Conservation (phyloP, 2,888 invertebrate species). For the Athalia rosae region DNA sequence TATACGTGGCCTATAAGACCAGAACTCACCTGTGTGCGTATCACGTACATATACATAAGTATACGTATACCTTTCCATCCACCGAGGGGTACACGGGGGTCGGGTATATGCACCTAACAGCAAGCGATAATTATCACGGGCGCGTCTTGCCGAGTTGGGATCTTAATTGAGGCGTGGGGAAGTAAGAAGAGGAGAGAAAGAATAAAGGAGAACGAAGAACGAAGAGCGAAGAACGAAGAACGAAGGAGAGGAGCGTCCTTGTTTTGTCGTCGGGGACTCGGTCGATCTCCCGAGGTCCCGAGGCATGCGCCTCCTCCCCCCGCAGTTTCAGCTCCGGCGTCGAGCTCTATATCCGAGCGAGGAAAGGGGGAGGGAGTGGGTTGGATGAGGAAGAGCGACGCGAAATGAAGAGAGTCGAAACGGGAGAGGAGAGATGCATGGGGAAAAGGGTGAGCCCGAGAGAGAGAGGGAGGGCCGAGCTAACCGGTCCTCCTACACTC, state of each 20-base stretch:
- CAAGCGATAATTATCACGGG: conserved; percentile 42
- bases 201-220: too few relatives aligned
- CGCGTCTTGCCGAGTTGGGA: conserved; percentile 36
- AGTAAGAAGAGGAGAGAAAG: neutral
- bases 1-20: neutral
- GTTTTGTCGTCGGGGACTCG: conserved; percentile 27
- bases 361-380: neutral
- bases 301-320: conserved; percentile 29
- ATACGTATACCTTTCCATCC: neutral
- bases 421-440: conserved; percentile 32
- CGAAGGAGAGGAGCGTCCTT: conserved; percentile 24
- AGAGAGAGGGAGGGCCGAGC: conserved; percentile 50
- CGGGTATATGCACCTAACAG: neutral
- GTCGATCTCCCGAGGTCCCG: conserved; percentile 8
- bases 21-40: neutral
- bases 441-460: conserved; percentile 36
- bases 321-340: neutral
- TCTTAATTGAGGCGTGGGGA: conserved; percentile 41
- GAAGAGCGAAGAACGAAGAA: too few relatives aligned
- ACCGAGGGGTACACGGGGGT: neutral
- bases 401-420: conserved; percentile 13
- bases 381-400: neutral
- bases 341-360: neutral
- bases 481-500: conserved; percentile 54
- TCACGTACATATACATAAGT: neutral